These are phyloP conservation scores for Pongo pygmaeus DNA, from an alignment of 2,113 vertebrate species.

Conservation along the genomic window DNA sequence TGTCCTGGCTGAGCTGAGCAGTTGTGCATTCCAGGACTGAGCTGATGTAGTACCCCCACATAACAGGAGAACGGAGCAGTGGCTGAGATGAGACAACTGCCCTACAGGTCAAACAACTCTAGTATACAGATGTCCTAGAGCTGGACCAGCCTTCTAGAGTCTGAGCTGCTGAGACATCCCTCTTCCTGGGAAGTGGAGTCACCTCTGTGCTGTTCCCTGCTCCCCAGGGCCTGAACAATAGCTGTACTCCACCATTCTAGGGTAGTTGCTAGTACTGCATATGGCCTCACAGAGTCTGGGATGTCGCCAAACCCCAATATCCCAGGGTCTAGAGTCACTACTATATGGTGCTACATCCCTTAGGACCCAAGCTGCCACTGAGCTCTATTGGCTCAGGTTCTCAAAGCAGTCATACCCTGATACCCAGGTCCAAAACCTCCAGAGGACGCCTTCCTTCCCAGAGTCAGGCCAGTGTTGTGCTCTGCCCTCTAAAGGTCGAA, in stretches of 20 bases:
- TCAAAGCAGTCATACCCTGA: background rate
- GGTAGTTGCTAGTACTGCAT: background rate
- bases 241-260: background rate
- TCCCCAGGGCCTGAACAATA: background rate
- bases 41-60: background rate
- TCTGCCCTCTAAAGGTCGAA: background rate
- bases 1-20: background rate
- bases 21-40: background rate
- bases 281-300: background rate
- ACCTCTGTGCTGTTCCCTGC: background rate
- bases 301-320: background rate
- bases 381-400: background rate
- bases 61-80: background rate
- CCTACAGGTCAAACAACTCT: background rate
- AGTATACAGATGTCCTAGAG: background rate
- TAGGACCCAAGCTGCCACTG: background rate
- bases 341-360: background rate
- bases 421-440: background rate
- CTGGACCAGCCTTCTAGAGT: background rate
- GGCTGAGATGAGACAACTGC: background rate
- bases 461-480: background rate
- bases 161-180: background rate
- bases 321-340: background rate
- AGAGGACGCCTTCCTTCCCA: background rate
- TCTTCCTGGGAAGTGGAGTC: background rate